Percentiles rank a stretch among this genome's conserved stretches.
Evolutionary conservation across 2,113 vertebrate species (phyloP).

Genomic region (Heteronetta atricapilla): DNA sequence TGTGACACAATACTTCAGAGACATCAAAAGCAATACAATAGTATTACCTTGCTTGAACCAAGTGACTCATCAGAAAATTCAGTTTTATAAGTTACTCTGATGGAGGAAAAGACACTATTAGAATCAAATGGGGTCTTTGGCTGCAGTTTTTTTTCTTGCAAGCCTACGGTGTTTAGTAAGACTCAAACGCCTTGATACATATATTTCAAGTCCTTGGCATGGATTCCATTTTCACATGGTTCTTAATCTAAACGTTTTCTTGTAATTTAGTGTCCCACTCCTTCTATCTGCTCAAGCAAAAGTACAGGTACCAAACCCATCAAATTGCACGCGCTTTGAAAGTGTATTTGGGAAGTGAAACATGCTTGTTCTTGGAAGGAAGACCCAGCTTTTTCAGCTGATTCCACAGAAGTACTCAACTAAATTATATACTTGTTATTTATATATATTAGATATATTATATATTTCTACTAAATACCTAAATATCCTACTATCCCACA

Average conservation of each 20-base stretch:
- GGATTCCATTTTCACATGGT: neutral
- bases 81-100: neutral
- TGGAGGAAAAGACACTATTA: neutral
- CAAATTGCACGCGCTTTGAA: neutral
- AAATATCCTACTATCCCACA: neutral
- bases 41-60: neutral
- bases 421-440: neutral
- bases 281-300: neutral
- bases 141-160: neutral
- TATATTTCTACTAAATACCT: too few species aligned
- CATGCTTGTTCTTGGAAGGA: neutral
- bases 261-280: neutral
- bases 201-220: neutral
- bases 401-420: neutral
- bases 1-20: slow-evolving; percentile 12
- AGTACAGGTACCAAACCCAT: neutral
- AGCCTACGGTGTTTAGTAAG: neutral
- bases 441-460: too few species aligned
- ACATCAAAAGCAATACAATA: neutral
- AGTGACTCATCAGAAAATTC: slow-evolving; percentile 4
- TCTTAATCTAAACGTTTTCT: neutral
- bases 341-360: neutral
- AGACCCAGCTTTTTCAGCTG: neutral
- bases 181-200: neutral
- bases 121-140: neutral